A percentile compares a stretch with the other conserved stretches of the same genome.
phyloP scores from a whole-genome alignment of 2,888 invertebrate species.

The Thumatha senex region DNA sequence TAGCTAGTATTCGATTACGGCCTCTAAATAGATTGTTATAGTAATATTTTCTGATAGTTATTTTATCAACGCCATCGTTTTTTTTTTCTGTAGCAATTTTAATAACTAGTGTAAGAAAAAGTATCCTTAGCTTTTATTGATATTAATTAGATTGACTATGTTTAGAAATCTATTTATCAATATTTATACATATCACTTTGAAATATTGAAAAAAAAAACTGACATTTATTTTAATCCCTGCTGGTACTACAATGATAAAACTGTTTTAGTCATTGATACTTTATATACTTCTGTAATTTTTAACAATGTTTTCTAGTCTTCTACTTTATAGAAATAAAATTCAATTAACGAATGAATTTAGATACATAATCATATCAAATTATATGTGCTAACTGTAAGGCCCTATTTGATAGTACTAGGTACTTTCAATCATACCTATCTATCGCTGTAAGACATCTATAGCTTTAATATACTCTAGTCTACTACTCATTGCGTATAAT shows the following conservation, averaged over 20 bases:
- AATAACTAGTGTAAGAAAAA: conserved; percentile 25
- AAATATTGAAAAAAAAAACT: neutral
- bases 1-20: conserved; percentile 50
- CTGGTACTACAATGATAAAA: conserved; percentile 18
- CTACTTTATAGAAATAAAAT: conserved; percentile 22
- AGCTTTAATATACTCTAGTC: conserved; percentile 47
- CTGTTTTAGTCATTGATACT: conserved; percentile 19
- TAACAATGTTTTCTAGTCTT: conserved; percentile 23
- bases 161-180: conserved; percentile 12
- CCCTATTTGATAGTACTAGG: conserved; percentile 31
- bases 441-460: conserved; percentile 56
- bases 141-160: conserved; percentile 9
- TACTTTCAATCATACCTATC: conserved; percentile 29
- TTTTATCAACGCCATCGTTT: conserved; percentile 49
- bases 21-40: conserved; percentile 61
- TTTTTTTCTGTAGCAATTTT: conserved; percentile 28
- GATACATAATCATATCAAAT: conserved; percentile 48
- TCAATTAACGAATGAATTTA: conserved; percentile 43
- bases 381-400: conserved; percentile 26
- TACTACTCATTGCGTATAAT: conserved; percentile 36
- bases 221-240: conserved; percentile 12
- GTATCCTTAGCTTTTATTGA: conserved; percentile 19
- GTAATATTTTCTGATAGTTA: conserved; percentile 73
- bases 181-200: conserved; percentile 26
- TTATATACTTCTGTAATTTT: conserved; percentile 17